A percentile compares a stretch with the other conserved stretches of the same genome.
Evolutionary conservation across 2,113 vertebrate genomes (phyloP).

Genomic region (Pipra filicauda): DNA sequence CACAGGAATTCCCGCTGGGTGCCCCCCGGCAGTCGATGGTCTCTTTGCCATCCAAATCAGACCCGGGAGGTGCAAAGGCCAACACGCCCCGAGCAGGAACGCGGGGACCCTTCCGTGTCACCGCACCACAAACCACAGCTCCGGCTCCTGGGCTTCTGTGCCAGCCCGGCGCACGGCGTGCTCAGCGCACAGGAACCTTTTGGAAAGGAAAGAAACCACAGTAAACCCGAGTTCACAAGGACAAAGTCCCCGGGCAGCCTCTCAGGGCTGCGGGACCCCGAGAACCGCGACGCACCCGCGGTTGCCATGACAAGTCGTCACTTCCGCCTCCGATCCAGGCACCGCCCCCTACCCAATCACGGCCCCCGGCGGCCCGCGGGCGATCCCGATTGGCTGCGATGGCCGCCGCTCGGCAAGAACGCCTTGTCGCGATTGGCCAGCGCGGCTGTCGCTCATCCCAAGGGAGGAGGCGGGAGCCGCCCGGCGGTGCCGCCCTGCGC

Average conservation of each 20-base stretch:
- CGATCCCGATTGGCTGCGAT: fast-evolving
- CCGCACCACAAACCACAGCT: neutral
- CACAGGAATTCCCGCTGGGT: no score
- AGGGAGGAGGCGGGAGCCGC: fast-evolving
- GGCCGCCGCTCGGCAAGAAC: fast-evolving
- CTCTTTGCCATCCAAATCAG: neutral
- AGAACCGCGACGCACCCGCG: neutral
- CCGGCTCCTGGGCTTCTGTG: neutral
- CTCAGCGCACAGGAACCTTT: neutral
- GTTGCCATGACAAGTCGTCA: conserved; percentile 9
- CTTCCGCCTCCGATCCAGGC: neutral
- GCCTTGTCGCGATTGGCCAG: fast-evolving
- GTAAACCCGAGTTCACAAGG: neutral
- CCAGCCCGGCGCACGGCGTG: fast-evolving
- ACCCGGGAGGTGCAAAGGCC: neutral
- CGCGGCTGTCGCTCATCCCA: fast-evolving
- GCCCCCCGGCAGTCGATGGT: neutral
- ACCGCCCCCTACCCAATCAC: neutral
- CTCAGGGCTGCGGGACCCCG: no score
- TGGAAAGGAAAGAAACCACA: neutral
- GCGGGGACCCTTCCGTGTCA: neutral
- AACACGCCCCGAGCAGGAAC: neutral
- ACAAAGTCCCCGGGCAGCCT: neutral
- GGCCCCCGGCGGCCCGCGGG: fast-evolving
- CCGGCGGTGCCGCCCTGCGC: no score